phyloP scores from a whole-genome alignment of 2,113 vertebrate genomes.

The Pelmatolapia mariae region DNA sequence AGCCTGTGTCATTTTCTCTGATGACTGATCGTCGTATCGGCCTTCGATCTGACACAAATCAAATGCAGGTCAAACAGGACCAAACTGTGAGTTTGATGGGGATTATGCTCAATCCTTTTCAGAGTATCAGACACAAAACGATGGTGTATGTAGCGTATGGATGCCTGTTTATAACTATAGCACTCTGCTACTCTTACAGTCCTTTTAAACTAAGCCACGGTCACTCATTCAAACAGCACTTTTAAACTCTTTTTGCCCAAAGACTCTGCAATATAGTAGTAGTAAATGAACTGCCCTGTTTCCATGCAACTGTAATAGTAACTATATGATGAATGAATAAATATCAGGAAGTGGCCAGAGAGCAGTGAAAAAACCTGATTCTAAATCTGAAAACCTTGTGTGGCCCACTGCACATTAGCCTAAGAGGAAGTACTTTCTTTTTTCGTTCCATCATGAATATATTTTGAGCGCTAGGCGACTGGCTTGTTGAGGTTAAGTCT shows the following conservation, averaged over 20 bases:
- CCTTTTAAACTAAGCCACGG: background rate
- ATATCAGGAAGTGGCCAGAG: background rate
- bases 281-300: background rate
- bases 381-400: background rate
- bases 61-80: background rate
- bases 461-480: background rate
- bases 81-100: background rate
- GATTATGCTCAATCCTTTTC: background rate
- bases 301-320: background rate
- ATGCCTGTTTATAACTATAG: background rate
- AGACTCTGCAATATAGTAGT: background rate
- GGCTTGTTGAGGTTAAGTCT: background rate
- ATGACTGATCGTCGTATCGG: background rate
- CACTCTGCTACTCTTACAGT: background rate
- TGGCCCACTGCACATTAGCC: background rate
- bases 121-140: background rate
- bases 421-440: background rate
- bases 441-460: background rate
- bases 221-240: background rate
- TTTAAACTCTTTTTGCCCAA: background rate
- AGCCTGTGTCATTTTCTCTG: background rate
- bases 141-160: background rate
- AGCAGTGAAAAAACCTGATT: background rate
- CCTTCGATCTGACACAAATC: background rate
- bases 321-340: background rate